phyloP scores from a whole-genome alignment of 2,797 vertebrate species.

The Myotis pilosus region DNA sequence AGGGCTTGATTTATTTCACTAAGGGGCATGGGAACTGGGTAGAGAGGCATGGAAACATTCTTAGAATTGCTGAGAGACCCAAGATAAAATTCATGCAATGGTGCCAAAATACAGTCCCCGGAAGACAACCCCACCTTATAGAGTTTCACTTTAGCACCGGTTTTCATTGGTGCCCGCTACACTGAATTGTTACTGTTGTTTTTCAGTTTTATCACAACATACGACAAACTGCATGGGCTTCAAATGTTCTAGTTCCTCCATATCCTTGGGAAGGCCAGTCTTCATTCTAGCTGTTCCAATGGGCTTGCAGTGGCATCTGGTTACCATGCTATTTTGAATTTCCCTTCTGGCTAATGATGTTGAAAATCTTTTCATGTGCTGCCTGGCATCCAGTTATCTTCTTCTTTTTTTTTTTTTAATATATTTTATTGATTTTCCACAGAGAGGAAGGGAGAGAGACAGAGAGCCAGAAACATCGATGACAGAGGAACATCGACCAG shows the following conservation, averaged over 20 bases:
- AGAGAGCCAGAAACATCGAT: too few species aligned
- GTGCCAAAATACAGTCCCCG: background rate
- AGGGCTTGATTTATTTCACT: background rate
- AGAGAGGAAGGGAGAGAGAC: too few species aligned
- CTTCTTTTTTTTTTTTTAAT: too few species aligned
- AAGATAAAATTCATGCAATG: background rate
- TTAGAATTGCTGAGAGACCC: constrained; percentile 7
- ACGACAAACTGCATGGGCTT: background rate
- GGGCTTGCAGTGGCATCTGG: background rate
- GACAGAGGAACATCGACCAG: too few species aligned
- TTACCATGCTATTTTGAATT: background rate
- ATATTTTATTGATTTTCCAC: too few species aligned
- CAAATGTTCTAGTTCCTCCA: background rate
- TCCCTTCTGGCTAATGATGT: background rate
- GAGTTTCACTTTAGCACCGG: background rate
- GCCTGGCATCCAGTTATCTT: background rate
- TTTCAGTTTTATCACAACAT: background rate
- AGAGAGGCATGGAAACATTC: background rate
- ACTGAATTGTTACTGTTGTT: background rate
- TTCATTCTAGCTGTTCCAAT: background rate
- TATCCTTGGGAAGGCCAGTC: background rate
- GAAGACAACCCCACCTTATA: background rate
- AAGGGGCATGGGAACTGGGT: constrained; percentile 30
- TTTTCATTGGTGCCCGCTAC: background rate
- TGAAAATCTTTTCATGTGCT: background rate